These are phyloP conservation scores for Istiophorus platypterus DNA, from an alignment of 2,113 vertebrate species.

Conservation along the genomic window DNA sequence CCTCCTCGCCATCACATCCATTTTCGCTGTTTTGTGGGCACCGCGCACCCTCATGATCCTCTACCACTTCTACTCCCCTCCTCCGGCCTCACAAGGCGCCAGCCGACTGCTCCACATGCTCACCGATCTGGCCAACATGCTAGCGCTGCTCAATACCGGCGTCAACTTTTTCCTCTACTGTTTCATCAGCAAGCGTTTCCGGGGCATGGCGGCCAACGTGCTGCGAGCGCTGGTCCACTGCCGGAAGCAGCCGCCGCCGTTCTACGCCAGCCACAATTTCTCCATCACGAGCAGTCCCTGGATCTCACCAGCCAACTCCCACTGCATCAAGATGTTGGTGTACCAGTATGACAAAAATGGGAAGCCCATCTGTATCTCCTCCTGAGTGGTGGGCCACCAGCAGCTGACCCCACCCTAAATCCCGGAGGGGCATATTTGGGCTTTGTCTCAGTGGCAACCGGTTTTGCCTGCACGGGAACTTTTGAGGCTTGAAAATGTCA, in stretches of 20 bases:
- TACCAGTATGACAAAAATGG: constrained; percentile 98
- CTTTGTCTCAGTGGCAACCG: constrained; percentile 63
- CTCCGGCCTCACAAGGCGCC: constrained; percentile 85
- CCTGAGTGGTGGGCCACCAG: constrained; percentile 80
- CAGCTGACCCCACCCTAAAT: constrained; percentile 32
- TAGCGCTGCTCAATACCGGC: constrained; percentile 95
- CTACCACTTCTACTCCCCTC: constrained; percentile 93
- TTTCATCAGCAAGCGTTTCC: constrained; percentile 97
- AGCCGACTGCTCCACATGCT: constrained; percentile 89
- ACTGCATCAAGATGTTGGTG: constrained; percentile 98
- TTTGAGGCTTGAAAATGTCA: constrained; percentile 76
- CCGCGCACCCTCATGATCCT: constrained; percentile 93
- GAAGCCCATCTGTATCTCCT: constrained; percentile 94
- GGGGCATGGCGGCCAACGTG: constrained; percentile 92
- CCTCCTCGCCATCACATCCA: constrained; percentile 93
- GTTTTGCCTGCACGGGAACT: constrained; percentile 48
- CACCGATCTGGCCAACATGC: constrained; percentile 95
- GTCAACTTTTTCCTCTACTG: constrained; percentile 99
- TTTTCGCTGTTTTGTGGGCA: constrained; percentile 95
- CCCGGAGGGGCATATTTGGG: constrained; percentile 28
- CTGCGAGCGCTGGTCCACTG: constrained; percentile 93
- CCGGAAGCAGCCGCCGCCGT: constrained; percentile 90
- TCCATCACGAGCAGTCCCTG: constrained; percentile 98
- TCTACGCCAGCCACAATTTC: constrained; percentile 96
- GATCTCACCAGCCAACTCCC: constrained; percentile 98